Conservation (phyloP, 2,888 invertebrate species). For the Epirrhoe tristata region DNA sequence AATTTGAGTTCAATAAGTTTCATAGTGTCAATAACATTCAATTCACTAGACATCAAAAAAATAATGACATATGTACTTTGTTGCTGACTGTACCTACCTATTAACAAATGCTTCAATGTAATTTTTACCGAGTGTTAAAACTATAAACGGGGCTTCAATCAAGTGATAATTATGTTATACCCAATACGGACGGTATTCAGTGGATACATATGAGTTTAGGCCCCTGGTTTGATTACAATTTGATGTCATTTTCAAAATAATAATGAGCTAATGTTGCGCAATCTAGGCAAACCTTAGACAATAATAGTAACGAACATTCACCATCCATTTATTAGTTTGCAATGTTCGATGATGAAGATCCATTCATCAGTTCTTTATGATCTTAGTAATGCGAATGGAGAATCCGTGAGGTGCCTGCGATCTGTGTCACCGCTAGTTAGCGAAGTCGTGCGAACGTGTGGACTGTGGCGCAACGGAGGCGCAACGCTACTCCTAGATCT, state of each 20-base stretch:
- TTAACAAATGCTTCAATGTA: too few species aligned
- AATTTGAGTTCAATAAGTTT: too few species aligned
- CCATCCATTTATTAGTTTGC: constrained; percentile 4
- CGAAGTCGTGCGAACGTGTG: constrained; percentile 57
- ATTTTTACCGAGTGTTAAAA: too few species aligned
- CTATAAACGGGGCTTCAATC: too few species aligned
- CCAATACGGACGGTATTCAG: too few species aligned
- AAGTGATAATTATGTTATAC: too few species aligned
- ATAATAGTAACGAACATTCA: neutral
- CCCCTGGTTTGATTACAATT: neutral
- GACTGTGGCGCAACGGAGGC: constrained; percentile 52
- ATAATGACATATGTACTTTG: too few species aligned
- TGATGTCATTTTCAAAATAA: neutral
- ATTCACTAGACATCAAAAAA: too few species aligned
- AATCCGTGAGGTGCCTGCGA: constrained; percentile 60
- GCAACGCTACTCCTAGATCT: constrained; percentile 7
- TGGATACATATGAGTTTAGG: too few species aligned
- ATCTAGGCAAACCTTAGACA: neutral
- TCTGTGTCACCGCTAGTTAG: constrained; percentile 61
- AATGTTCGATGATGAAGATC: constrained; percentile 15
- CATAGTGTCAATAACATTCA: too few species aligned
- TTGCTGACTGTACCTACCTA: too few species aligned
- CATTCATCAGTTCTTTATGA: constrained; percentile 46
- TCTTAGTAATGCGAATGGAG: constrained; percentile 48
- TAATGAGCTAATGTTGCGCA: neutral